Evolutionary conservation across 2,888 invertebrate species (phyloP), one percentile per base, ranked within the genome.

Genomic region (Calliphora vomitoria): DNA sequence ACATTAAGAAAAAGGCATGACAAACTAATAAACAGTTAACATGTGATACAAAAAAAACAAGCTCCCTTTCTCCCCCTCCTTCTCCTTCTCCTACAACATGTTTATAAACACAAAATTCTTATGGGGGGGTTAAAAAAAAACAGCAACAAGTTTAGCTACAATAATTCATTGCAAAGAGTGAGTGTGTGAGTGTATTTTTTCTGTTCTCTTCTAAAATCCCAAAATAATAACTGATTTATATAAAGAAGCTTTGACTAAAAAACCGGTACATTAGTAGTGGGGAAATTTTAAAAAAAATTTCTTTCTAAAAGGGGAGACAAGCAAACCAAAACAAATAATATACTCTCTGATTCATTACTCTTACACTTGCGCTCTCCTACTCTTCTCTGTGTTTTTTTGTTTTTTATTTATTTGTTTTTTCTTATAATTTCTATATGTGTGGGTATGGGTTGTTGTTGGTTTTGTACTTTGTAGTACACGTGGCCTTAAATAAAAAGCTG

Each of bases 71-170:
- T 10, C n/a, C 8, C 47, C 13, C 15, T 8, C 25, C 11, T n/a
- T n/a, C n/a, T n/a, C n/a, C n/a, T n/a, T n/a, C 31, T 0, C 3
- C 15, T 3, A 11, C 18, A 41, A 8, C 11, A 41, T 41, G 68
- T 20, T 15, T 53, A 58, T 38, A 58, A 10, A 71, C 20, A 20
- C 2, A 35, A 31, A 25, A 3, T 4, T 66, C 47, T 13, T 47
- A 55, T 38, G 13, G 25, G 15, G 13, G 13, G 5, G 6, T n/a
- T n/a, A n/a, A 83, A 25, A 58, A 20, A 58, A 3, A 18, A 35
- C 35, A 79, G 85, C 79, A 87, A 84, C 82, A 82, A 87, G 85
- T 85, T 72, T 68, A 85, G 71, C 69, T 75, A 78, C 58, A 64
- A 18, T 20, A 20, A 55, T 2, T 18, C 8, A 8, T 6, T 0